phyloP scores from a whole-genome alignment of 2,888 invertebrate genomes.

The Chelonus formosanus region DNA sequence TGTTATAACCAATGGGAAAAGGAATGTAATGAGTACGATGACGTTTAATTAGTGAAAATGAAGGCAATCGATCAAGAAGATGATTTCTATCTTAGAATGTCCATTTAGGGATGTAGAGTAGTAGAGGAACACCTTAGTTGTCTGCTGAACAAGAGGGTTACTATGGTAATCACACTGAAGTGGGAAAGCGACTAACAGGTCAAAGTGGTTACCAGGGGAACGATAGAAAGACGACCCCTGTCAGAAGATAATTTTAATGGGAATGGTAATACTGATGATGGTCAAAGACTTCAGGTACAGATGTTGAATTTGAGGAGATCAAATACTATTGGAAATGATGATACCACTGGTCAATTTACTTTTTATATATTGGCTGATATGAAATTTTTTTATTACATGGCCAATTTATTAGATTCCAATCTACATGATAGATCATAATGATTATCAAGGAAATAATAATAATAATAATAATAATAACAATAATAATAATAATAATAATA shows the following conservation, averaged over 20 bases:
- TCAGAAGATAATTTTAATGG: slow-evolving; percentile 28
- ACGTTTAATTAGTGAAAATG: too few species aligned
- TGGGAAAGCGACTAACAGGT: slow-evolving; percentile 25
- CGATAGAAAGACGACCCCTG: slow-evolving; percentile 3
- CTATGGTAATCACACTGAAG: slow-evolving; percentile 21
- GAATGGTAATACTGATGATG: slow-evolving; percentile 26
- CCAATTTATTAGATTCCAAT: neutral
- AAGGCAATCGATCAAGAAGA: neutral
- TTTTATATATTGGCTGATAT: too few species aligned
- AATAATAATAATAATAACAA: slow-evolving; percentile 12
- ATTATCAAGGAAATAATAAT: slow-evolving; percentile 5
- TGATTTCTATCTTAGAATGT: neutral
- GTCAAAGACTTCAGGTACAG: slow-evolving; percentile 5
- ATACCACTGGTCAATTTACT: too few species aligned
- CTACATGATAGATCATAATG: neutral
- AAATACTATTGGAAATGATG: too few species aligned
- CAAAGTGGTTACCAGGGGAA: too few species aligned
- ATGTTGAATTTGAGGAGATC: neutral
- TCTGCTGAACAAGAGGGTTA: slow-evolving; percentile 18
- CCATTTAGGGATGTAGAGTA: neutral
- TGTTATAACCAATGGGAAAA: too few species aligned
- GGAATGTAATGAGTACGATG: too few species aligned
- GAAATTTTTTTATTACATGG: too few species aligned
- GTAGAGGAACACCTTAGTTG: neutral
- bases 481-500: slow-evolving; percentile 13